phyloP scores from a whole-genome alignment of 2,888 invertebrate genomes.

The Xestobium rufovillosum region DNA sequence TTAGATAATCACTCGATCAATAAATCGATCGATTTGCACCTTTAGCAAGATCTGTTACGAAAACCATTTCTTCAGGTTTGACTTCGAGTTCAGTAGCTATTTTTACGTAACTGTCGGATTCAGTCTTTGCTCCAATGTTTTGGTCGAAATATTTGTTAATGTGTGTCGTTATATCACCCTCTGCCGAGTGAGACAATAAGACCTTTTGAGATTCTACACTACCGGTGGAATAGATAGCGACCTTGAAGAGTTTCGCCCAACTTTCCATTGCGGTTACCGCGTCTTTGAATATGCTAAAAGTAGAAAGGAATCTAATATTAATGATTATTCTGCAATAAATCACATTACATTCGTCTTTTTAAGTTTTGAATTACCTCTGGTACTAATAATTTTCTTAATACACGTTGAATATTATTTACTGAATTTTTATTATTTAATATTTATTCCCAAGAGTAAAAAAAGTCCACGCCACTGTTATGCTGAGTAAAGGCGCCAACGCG shows the following conservation, averaged over 20 bases:
- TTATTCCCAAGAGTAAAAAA: too few relatives aligned
- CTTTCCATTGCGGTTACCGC: conserved; percentile 65
- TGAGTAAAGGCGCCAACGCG: too few relatives aligned
- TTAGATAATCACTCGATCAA: conserved; percentile 4
- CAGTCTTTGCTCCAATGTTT: conserved; percentile 72
- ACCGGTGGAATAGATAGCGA: conserved; percentile 89
- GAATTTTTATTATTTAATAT: too few relatives aligned
- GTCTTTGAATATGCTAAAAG: conserved; percentile 78
- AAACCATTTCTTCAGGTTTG: conserved; percentile 63
- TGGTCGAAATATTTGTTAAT: conserved; percentile 85
- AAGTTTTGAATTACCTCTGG: too few relatives aligned
- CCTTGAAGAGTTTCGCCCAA: conserved; percentile 58
- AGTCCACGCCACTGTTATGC: too few relatives aligned
- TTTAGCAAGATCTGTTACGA: conserved; percentile 77
- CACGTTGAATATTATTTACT: too few relatives aligned
- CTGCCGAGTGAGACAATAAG: conserved; percentile 66
- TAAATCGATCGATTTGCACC: conserved; percentile 47
- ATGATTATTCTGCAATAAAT: too few relatives aligned
- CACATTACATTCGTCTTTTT: too few relatives aligned
- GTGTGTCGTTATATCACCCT: conserved; percentile 67
- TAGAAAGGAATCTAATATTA: conserved; percentile 18
- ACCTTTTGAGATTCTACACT: conserved; percentile 86
- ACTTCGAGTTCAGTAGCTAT: conserved; percentile 63
- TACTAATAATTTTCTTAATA: too few relatives aligned
- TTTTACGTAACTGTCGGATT: conserved; percentile 66